Evolutionary conservation across 2,797 vertebrate species (phyloP).

Genomic region (Eptatretus atami): DNA sequence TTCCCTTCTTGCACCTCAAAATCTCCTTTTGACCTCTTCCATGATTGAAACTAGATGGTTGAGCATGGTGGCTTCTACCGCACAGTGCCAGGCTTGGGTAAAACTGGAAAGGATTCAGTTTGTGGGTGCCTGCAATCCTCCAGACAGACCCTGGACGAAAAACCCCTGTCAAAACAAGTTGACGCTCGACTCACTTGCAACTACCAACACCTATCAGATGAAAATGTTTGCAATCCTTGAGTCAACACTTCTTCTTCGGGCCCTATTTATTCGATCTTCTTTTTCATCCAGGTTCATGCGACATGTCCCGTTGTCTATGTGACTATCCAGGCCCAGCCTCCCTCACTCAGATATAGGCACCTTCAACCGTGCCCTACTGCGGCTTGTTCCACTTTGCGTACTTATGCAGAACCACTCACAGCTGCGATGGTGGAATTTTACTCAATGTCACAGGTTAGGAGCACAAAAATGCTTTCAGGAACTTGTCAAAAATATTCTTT

Average conservation of each 20-base stretch:
- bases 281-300: constrained; percentile 36
- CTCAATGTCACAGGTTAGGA: constrained; percentile 78
- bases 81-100: constrained; percentile 91
- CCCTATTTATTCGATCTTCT: too few relatives aligned
- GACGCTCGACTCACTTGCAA: not conserved
- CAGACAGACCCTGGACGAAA: constrained; percentile 91
- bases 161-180: constrained; percentile 87
- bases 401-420: constrained; percentile 75
- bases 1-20: too few relatives aligned
- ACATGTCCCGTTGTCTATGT: constrained; percentile 97
- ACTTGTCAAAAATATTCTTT: too few relatives aligned
- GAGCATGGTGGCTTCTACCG: constrained; percentile 96
- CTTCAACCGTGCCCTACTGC: constrained; percentile 88
- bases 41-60: constrained; percentile 36
- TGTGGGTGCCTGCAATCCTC: constrained; percentile 91
- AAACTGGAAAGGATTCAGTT: constrained; percentile 97
- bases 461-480: too few relatives aligned
- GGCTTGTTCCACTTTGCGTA: constrained; percentile 65
- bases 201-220: too few relatives aligned
- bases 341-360: constrained; percentile 98
- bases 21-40: too few relatives aligned
- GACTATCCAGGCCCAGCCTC: constrained; percentile 87
- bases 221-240: too few relatives aligned
- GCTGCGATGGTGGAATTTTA: constrained; percentile 99
- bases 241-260: too few relatives aligned